phyloP scores from a whole-genome alignment of 2,113 vertebrate genomes.

The Telmatochromis sp. region DNA sequence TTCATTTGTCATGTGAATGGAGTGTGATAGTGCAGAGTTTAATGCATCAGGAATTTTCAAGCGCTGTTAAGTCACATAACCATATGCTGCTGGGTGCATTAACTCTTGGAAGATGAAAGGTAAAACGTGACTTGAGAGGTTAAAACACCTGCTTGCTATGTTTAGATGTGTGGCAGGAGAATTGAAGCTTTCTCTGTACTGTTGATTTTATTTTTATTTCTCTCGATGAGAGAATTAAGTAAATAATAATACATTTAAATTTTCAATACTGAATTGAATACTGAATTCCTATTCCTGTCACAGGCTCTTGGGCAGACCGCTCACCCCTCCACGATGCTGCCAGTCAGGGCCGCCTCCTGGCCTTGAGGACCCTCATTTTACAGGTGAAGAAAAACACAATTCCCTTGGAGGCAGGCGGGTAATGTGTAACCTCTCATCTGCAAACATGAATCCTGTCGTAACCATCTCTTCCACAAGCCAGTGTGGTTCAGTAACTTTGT shows the following conservation, averaged over 20 bases:
- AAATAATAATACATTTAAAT: not conserved
- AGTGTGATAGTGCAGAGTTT: not conserved
- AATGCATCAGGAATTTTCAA: not conserved
- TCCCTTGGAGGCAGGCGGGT: not conserved
- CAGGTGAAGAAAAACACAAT: conserved; percentile 73
- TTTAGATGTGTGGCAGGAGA: not conserved
- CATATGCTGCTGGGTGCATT: not conserved
- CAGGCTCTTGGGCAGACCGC: conserved; percentile 93
- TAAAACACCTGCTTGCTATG: not conserved
- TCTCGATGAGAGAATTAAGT: not conserved
- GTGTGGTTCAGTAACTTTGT: not conserved
- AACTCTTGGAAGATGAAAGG: not conserved
- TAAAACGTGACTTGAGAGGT: not conserved
- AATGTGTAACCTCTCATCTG: not conserved
- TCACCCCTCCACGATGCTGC: conserved; percentile 93
- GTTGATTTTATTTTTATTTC: not conserved
- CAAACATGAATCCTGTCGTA: not conserved
- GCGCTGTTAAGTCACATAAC: not conserved
- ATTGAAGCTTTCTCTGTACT: not conserved
- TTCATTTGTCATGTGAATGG: not conserved
- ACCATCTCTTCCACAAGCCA: not conserved
- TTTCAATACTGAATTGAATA: not conserved
- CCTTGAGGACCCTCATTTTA: conserved; percentile 84
- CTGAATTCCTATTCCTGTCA: not conserved
- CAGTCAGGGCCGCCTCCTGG: conserved; percentile 87